A percentile compares a stretch with the other conserved stretches of the same genome.
These are phyloP conservation scores for Lasiurus cinereus DNA, from an alignment of 2,113 vertebrate genomes.

Conservation along the genomic window DNA sequence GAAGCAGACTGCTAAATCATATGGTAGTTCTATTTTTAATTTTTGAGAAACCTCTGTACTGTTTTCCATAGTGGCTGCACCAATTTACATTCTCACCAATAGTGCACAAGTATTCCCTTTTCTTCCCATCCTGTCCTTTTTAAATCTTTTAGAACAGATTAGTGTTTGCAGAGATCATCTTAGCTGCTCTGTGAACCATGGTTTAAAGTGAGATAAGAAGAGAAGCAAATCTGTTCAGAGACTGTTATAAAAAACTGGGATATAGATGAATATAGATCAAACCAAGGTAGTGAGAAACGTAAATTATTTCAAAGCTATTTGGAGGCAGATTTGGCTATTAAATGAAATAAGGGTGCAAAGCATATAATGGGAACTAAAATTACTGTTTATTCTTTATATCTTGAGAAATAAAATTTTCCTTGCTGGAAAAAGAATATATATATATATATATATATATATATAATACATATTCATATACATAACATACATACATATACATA, in stretches of 20 bases:
- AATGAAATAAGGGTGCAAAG: constrained; percentile 11
- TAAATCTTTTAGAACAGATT: not conserved
- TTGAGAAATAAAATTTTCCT: constrained; percentile 49
- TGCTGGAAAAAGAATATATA: constrained; percentile 7
- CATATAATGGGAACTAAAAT: not conserved
- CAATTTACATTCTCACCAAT: not conserved
- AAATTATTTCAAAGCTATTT: constrained; percentile 16
- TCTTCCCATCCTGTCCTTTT: not conserved
- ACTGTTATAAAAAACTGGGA: not conserved
- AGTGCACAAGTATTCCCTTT: not conserved
- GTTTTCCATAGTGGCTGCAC: not conserved
- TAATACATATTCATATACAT: not conserved
- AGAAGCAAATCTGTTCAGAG: constrained; percentile 4
- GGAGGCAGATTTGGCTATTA: not conserved
- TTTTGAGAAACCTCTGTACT: not conserved
- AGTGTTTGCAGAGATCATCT: not conserved
- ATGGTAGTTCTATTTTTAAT: not conserved
- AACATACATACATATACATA: not conserved
- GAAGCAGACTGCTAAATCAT: not conserved
- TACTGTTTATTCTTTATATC: not conserved
- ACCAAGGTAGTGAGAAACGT: not conserved
- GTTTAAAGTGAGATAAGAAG: not conserved
- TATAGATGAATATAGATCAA: not conserved
- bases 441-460: not conserved
- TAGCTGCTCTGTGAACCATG: not conserved